phyloP scores from a whole-genome alignment of 2,888 invertebrate species.

The Epistrophella euchroma region DNA sequence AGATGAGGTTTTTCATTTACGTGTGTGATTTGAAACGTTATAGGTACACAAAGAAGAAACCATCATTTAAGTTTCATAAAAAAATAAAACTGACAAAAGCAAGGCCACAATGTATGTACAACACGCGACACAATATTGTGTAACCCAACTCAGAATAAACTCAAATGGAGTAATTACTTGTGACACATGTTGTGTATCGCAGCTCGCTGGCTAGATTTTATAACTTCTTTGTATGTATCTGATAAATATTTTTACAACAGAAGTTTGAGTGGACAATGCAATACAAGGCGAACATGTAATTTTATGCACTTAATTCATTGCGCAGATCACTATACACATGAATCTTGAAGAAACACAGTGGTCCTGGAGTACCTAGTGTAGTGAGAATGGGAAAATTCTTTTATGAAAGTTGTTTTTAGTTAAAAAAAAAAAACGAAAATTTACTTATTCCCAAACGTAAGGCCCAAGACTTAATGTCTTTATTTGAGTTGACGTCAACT shows the following conservation, averaged over 20 bases:
- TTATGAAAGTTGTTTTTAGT: too few relatives aligned
- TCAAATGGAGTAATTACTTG: conserved; percentile 55
- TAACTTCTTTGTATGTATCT: conserved; percentile 47
- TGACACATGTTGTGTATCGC: conserved; percentile 47
- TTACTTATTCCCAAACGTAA: too few relatives aligned
- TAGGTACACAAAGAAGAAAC: not conserved
- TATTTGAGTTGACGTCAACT: too few relatives aligned
- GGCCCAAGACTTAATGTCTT: too few relatives aligned
- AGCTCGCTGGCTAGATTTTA: conserved; percentile 34
- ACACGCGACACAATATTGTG: conserved; percentile 30
- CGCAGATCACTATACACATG: conserved; percentile 67
- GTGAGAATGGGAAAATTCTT: too few relatives aligned
- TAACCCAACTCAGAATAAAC: conserved; percentile 24
- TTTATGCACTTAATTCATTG: conserved; percentile 67
- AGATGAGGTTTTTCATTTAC: not conserved
- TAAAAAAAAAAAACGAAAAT: too few relatives aligned
- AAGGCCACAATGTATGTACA: conserved; percentile 4
- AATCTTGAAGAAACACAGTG: conserved; percentile 25
- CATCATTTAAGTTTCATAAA: conserved; percentile 10
- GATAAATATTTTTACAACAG: conserved; percentile 55
- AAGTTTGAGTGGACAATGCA: conserved; percentile 51
- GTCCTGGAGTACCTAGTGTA: not conserved
- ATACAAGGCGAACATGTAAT: conserved; percentile 50
- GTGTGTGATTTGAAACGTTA: conserved; percentile 3
- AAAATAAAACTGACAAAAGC: conserved; percentile 24